phyloP scores from a whole-genome alignment of 2,888 invertebrate genomes.

The Tetheella fluctuosa region DNA sequence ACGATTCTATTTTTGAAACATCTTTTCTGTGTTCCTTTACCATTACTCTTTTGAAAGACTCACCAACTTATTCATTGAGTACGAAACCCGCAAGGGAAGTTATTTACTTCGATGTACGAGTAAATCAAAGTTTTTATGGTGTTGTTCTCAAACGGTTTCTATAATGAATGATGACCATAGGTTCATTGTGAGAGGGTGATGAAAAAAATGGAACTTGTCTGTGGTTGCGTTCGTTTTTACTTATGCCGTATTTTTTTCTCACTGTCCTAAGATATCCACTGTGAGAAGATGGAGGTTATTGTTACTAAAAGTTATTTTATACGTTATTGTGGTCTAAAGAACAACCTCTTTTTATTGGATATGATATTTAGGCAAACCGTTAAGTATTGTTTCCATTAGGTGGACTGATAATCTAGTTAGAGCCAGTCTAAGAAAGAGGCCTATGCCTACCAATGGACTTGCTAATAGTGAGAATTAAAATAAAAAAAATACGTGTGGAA shows the following conservation, averaged over 20 bases:
- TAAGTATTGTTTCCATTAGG: no score
- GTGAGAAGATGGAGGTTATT: background rate
- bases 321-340: background rate
- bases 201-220: slow-evolving; percentile 25
- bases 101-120: background rate
- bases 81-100: background rate
- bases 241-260: slow-evolving; percentile 12
- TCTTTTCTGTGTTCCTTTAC: background rate
- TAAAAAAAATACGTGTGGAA: background rate
- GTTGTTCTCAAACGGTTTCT: slow-evolving; percentile 29
- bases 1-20: background rate
- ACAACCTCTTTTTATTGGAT: background rate
- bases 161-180: slow-evolving; percentile 36
- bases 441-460: no score
- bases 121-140: background rate
- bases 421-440: no score
- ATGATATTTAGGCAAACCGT: no score
- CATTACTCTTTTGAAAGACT: background rate
- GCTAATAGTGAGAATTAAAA: background rate
- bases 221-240: slow-evolving; percentile 28
- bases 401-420: no score
- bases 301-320: background rate
- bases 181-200: slow-evolving; percentile 33
- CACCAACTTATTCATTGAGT: background rate
- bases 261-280: background rate